Evolutionary conservation across 2,888 invertebrate species (phyloP).

Genomic region (Acronicta psi): DNA sequence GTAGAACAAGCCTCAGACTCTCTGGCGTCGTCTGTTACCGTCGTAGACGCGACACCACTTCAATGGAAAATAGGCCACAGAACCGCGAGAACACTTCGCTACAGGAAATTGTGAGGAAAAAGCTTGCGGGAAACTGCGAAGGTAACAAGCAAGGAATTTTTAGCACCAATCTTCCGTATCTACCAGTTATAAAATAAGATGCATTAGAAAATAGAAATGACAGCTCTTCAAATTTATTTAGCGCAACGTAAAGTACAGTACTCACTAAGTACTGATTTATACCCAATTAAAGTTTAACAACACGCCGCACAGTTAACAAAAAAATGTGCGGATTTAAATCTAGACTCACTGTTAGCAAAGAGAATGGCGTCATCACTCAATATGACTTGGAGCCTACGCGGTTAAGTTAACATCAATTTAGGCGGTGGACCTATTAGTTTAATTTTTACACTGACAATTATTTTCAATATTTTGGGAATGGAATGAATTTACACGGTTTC

Average conservation of each 20-base stretch:
- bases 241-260: conserved; percentile 18
- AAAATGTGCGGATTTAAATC: conserved; percentile 59
- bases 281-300: conserved; percentile 42
- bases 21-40: conserved; percentile 63
- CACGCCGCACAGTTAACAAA: conserved; percentile 49
- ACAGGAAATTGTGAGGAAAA: conserved; percentile 75
- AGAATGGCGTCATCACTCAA: conserved; percentile 68
- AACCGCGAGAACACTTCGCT: conserved; percentile 64
- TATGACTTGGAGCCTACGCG: conserved; percentile 23
- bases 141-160: conserved; percentile 41
- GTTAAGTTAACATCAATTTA: conserved; percentile 13
- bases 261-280: conserved; percentile 27
- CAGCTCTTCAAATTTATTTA: conserved; percentile 16
- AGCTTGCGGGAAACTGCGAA: conserved; percentile 54
- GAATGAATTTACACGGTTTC: background rate
- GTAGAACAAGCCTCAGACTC: conserved; percentile 65
- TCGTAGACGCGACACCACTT: conserved; percentile 64
- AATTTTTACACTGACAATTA: too few species aligned
- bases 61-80: conserved; percentile 80
- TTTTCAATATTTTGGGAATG: too few species aligned
- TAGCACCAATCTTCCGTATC: conserved; percentile 20
- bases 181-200: conserved; percentile 21
- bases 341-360: conserved; percentile 58
- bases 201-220: conserved; percentile 6
- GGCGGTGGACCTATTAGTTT: conserved; percentile 2